Conservation (phyloP, 2,797 vertebrate genomes). For the Amphiprion clarkii region DNA sequence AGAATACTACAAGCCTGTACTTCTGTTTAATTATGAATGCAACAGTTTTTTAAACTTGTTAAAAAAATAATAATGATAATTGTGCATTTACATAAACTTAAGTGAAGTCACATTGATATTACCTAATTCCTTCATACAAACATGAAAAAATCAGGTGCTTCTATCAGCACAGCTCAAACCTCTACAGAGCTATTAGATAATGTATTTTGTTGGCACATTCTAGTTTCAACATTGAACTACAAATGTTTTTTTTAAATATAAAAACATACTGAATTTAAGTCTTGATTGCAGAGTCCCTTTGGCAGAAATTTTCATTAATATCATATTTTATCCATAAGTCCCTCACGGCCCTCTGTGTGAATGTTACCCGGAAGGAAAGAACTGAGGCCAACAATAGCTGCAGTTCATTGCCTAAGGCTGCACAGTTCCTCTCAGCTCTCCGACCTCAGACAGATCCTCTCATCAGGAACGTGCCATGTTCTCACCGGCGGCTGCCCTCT, state of each 20-base stretch:
- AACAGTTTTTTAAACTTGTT: too few species aligned
- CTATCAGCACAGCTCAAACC: background rate
- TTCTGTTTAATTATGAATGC: too few species aligned
- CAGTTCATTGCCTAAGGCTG: slow-evolving; percentile 36
- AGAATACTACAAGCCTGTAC: too few species aligned
- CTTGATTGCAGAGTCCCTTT: background rate
- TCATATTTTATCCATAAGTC: slow-evolving; percentile 8
- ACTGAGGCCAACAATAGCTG: slow-evolving; percentile 18
- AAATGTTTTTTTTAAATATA: background rate
- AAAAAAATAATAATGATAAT: too few species aligned
- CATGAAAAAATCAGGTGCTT: background rate
- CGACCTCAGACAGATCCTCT: slow-evolving; percentile 61
- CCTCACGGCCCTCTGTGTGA: slow-evolving; percentile 4
- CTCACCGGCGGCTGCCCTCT: slow-evolving; percentile 10
- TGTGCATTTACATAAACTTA: too few species aligned
- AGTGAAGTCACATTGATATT: too few species aligned
- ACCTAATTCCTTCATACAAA: background rate
- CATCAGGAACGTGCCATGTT: slow-evolving; percentile 52
- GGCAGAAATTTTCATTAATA: slow-evolving; percentile 12
- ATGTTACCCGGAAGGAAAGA: slow-evolving; percentile 22
- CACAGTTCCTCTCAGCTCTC: slow-evolving; percentile 7
- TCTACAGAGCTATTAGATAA: background rate
- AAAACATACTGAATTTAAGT: background rate
- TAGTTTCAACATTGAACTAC: background rate
- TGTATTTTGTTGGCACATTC: background rate